Evolutionary conservation across 2,113 vertebrate species (phyloP).

Genomic region (Osmerus mordax): DNA sequence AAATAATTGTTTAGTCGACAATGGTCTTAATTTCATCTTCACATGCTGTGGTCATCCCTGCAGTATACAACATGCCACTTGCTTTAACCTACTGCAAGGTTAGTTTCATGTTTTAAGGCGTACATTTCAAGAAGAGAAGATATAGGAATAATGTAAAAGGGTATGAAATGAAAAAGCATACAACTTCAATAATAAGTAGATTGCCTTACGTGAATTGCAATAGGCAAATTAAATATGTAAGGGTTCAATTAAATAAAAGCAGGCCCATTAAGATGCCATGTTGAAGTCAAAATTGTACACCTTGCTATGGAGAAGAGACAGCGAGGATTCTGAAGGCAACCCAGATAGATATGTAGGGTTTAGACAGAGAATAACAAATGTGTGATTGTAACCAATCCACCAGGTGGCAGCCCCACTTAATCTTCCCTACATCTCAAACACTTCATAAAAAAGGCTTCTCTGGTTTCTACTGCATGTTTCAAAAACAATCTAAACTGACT

Average conservation of each 20-base stretch:
- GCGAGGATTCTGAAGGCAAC: too few species aligned
- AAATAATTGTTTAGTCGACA: constrained; percentile 15
- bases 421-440: not conserved
- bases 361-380: not conserved
- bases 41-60: constrained; percentile 40
- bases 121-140: not conserved
- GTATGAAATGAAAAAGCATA: not conserved
- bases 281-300: not conserved
- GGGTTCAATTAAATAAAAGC: not conserved
- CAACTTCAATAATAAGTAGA: not conserved
- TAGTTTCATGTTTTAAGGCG: not conserved
- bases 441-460: not conserved
- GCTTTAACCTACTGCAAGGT: constrained; percentile 18
- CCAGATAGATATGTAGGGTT: too few species aligned
- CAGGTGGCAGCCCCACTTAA: constrained; percentile 35
- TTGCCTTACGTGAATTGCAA: not conserved
- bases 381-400: constrained; percentile 50
- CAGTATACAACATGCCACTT: constrained; percentile 46
- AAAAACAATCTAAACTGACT: constrained; percentile 6
- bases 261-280: not conserved
- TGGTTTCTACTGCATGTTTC: not conserved
- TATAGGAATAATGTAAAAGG: not conserved
- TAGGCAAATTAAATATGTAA: not conserved
- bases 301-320: not conserved
- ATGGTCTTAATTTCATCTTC: constrained; percentile 27